These are phyloP conservation scores for Sphenopsis melanotis DNA, from an alignment of 2,797 vertebrate species.

Conservation along the genomic window DNA sequence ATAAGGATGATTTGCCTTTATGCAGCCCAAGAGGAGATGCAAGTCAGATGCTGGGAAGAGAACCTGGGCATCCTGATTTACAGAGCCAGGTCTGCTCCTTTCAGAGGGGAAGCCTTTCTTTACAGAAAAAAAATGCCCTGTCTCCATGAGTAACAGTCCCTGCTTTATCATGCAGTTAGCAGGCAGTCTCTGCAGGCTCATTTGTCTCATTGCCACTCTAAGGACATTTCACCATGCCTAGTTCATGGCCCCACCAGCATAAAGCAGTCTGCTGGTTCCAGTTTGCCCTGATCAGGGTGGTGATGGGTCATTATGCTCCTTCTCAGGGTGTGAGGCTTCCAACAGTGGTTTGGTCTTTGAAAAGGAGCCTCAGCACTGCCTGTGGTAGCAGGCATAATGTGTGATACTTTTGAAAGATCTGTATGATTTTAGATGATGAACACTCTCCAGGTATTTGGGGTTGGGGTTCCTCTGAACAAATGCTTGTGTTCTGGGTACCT, in stretches of 20 bases:
- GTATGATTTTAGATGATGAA: fast-evolving
- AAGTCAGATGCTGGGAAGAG: not conserved
- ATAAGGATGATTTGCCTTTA: not conserved
- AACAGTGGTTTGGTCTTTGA: not conserved
- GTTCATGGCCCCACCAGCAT: not conserved
- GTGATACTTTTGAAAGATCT: not conserved
- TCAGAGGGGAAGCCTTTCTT: not conserved
- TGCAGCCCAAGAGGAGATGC: not conserved
- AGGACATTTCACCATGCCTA: not conserved
- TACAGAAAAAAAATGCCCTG: not conserved
- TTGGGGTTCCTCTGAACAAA: not conserved
- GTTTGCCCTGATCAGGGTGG: not conserved
- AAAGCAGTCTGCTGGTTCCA: not conserved
- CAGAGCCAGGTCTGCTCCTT: not conserved
- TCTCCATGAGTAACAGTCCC: not conserved
- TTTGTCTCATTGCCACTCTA: not conserved
- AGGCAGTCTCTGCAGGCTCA: not conserved
- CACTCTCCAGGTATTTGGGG: not conserved
- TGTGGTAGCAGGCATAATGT: not conserved
- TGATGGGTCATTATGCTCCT: not conserved
- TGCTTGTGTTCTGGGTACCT: not conserved
- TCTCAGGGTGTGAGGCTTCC: not conserved
- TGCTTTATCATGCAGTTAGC: not conserved
- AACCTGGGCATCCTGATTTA: not conserved
- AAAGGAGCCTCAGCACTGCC: not conserved